Evolutionary conservation across 2,888 invertebrate genomes (phyloP).

Genomic region (Pollenia amentaria): DNA sequence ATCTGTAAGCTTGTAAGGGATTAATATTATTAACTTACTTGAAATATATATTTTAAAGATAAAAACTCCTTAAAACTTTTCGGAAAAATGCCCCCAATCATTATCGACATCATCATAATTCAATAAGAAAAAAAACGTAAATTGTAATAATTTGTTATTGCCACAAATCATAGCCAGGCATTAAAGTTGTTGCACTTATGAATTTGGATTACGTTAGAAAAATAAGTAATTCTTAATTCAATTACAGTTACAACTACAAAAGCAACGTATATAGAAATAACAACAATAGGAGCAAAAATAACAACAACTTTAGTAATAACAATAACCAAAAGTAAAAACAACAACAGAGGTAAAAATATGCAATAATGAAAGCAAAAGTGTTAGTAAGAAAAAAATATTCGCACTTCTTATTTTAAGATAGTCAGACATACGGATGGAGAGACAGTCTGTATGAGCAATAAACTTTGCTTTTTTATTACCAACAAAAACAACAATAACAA

Average conservation of each 20-base stretch:
- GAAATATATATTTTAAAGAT: not conserved
- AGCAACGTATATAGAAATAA: not conserved
- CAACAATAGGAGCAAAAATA: not conserved
- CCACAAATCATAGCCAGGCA: slow-evolving; percentile 34
- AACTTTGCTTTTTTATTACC: not conserved
- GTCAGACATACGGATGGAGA: not conserved
- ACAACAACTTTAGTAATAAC: not conserved
- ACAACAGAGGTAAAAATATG: not conserved
- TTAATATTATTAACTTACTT: too few relatives aligned
- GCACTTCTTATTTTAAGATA: slow-evolving; percentile 55
- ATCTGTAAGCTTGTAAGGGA: too few relatives aligned
- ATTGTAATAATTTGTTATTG: slow-evolving; percentile 46
- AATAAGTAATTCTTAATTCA: slow-evolving; percentile 64
- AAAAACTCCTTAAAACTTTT: slow-evolving; percentile 16
- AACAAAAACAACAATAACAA: slow-evolving; percentile 13
- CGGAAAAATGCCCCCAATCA: not conserved
- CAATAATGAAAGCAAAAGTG: slow-evolving; percentile 66
- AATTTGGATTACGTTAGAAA: slow-evolving; percentile 60
- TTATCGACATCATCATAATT: slow-evolving; percentile 46
- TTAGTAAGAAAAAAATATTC: slow-evolving; percentile 59
- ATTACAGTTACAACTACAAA: slow-evolving; percentile 49
- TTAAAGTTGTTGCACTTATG: slow-evolving; percentile 51
- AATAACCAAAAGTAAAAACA: not conserved
- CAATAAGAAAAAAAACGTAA: slow-evolving; percentile 25
- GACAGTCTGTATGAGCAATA: slow-evolving; percentile 40